phyloP scores from a whole-genome alignment of 2,113 vertebrate species.

The Colaptes auratus region DNA sequence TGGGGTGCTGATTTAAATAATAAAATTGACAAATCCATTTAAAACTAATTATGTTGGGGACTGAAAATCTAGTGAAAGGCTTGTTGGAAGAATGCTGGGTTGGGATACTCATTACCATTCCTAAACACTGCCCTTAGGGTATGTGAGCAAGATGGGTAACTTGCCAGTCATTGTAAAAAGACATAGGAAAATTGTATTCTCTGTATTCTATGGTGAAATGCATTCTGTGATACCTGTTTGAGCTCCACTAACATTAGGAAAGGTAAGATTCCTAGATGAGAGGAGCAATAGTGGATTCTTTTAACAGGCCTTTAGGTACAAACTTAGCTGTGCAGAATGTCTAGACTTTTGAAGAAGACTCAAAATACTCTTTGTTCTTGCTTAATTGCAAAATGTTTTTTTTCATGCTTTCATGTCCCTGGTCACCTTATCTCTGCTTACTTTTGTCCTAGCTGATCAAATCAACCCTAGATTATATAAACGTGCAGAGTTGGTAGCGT shows the following conservation, averaged over 20 bases:
- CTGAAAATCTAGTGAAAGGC: not conserved
- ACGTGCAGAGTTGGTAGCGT: not conserved
- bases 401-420: not conserved
- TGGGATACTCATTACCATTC: not conserved
- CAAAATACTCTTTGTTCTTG: not conserved
- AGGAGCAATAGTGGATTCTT: not conserved
- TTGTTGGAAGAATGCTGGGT: not conserved
- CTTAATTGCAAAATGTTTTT: not conserved
- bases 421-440: not conserved
- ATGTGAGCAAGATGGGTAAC: not conserved
- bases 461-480: not conserved
- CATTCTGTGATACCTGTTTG: not conserved
- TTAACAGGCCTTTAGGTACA: slow-evolving; percentile 1
- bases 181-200: not conserved
- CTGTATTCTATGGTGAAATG: not conserved
- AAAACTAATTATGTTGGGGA: not conserved
- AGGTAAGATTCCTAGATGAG: not conserved
- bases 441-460: not conserved
- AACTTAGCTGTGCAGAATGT: not conserved
- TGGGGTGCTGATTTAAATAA: not conserved
- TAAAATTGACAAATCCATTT: not conserved
- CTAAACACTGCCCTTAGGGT: not conserved
- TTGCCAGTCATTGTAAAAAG: not conserved
- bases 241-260: not conserved
- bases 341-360: not conserved